Conservation (phyloP, 2,888 invertebrate genomes). For the Eueremaeus valkanovi region DNA sequence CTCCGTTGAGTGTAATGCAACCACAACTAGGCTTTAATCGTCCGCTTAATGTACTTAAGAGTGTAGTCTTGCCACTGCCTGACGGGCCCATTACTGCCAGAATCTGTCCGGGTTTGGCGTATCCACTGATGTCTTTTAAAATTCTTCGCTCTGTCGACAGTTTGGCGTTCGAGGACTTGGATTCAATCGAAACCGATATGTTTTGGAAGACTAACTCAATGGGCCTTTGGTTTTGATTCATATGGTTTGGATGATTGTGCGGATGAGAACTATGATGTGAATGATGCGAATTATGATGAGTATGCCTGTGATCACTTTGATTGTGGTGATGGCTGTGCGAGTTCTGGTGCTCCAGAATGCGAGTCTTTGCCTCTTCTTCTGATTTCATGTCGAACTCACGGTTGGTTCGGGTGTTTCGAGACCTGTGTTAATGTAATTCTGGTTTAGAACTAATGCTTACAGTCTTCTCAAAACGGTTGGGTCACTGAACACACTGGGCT, state of each 20-base stretch:
- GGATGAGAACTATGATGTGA: conserved; percentile 42
- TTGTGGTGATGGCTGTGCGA: neutral
- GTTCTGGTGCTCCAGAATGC: neutral
- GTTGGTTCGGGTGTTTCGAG: neutral
- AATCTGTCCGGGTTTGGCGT: conserved; percentile 70
- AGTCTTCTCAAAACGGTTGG: neutral
- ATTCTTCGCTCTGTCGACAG: conserved; percentile 52
- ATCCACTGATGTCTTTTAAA: conserved; percentile 67
- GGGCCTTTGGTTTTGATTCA: conserved; percentile 39
- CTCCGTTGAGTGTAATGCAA: conserved; percentile 63
- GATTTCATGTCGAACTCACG: neutral
- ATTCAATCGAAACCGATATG: conserved; percentile 52
- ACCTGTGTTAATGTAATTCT: neutral
- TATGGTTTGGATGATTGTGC: conserved; percentile 36
- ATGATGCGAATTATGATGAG: conserved; percentile 43
- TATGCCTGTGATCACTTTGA: neutral
- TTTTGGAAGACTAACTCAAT: conserved; percentile 48
- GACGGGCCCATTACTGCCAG: conserved; percentile 54
- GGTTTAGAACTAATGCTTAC: neutral
- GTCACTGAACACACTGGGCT: neutral
- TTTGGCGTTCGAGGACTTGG: neutral
- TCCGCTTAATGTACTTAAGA: conserved; percentile 70
- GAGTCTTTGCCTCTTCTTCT: conserved; percentile 4
- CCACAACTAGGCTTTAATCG: conserved; percentile 63
- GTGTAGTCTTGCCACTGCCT: conserved; percentile 62